Base-by-base conservation (phyloP, 2,888 invertebrate species). In the Parnassius orleans region DNA sequence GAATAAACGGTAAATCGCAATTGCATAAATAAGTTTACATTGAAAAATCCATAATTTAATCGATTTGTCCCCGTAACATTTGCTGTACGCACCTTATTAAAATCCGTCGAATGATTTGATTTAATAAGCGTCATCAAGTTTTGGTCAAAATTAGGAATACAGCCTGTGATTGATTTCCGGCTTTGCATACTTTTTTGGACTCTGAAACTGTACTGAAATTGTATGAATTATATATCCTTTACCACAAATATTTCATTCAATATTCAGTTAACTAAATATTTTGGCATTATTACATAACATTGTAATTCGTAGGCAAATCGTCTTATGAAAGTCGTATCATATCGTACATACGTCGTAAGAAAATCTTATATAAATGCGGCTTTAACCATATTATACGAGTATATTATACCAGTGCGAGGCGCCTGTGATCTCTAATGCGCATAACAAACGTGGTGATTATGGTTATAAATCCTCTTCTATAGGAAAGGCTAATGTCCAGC, bases 21-120 rank as follows among this genome's bases (percentile, higher is more conserved):
- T 81, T 78, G 79, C 73, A 75, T 77, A 76, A 80, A 82, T 77
- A 69, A 70, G 73, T 75, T 76, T 70, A 73, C 69, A 76, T 72
- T 64, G 72, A 72, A 72, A 50, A n/a, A 15, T 50, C 50, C 12
- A 44, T 58, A 14, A 12, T 41, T 55, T 51, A 43, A 42, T 43
- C 43, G 19, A 48, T 43, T 46, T 44, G 43, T 24, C 10, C 53
- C 19, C 14, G 15, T 53, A 15, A 52, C 24, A 15, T 56, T 56
- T 51, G 44, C 12, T 52, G n/a, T n/a, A 52, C 10, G 51, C 54
- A 44, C 14, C 33, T 44, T 15, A n/a, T 12, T 33, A 24, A n/a
- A n/a, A 42, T 15, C 2, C 15, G 14, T 11, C 14, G 2, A 14
- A 12, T 41, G 44, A 56, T 46, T 56, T 51, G 42, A 56, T 61